Evolutionary conservation across 1,140 invertebrate genomes (phyloP).

Genomic region (Tetramorium simillimum): DNA sequence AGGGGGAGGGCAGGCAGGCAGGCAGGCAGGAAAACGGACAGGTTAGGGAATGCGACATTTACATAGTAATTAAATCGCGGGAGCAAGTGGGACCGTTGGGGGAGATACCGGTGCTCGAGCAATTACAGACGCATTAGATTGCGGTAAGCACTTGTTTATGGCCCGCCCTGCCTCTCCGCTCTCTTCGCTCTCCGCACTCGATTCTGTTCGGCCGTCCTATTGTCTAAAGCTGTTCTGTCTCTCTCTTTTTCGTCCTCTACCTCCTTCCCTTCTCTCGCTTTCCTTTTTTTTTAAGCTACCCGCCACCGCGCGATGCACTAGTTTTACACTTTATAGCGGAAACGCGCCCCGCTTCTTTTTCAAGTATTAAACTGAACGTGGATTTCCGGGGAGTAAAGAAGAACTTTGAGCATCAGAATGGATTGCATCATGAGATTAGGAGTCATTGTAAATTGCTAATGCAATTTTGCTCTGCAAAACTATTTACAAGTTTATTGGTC

Average conservation of each 20-base stretch:
- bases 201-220: slow-evolving; percentile 57
- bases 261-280: neutral
- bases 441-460: neutral
- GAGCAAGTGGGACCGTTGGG: slow-evolving; percentile 83
- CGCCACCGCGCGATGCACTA: slow-evolving; percentile 35
- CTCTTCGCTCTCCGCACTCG: slow-evolving; percentile 65
- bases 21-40: slow-evolving; percentile 77
- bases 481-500: neutral
- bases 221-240: slow-evolving; percentile 48
- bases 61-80: slow-evolving; percentile 86
- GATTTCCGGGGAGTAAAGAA: neutral
- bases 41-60: slow-evolving; percentile 85
- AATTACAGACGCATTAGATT: slow-evolving; percentile 86
- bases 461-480: neutral
- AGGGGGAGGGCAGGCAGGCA: slow-evolving; percentile 47
- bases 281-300: slow-evolving; percentile 24
- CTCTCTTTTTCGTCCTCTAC: slow-evolving; percentile 7
- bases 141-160: slow-evolving; percentile 86
- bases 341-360: slow-evolving; percentile 17
- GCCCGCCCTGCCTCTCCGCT: slow-evolving; percentile 68
- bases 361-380: slow-evolving; percentile 11
- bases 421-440: neutral
- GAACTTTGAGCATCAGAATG: neutral
- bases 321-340: slow-evolving; percentile 50
- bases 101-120: slow-evolving; percentile 84